These are phyloP conservation scores for Tapirus terrestris DNA, from an alignment of 2,113 vertebrate genomes.

Conservation along the genomic window DNA sequence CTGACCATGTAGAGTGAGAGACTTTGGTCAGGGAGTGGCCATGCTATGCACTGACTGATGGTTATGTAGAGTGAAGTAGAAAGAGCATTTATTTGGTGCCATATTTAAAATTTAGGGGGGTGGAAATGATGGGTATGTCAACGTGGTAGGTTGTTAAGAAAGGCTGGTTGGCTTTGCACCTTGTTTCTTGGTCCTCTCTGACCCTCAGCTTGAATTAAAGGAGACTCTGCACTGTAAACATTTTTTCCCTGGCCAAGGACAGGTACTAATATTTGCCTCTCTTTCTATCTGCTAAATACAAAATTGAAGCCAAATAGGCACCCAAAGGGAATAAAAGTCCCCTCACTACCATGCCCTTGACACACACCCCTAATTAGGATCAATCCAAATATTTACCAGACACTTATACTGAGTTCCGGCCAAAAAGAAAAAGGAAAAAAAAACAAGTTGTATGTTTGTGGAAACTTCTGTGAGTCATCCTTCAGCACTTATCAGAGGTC, in stretches of 20 bases:
- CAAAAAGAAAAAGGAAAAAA: neutral
- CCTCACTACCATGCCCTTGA: neutral
- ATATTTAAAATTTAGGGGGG: conserved; percentile 14
- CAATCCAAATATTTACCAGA: conserved; percentile 14
- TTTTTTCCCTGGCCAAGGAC: neutral
- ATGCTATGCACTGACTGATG: neutral
- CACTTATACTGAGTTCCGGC: neutral
- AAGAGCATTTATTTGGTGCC: conserved; percentile 1
- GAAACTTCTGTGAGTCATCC: conserved; percentile 44
- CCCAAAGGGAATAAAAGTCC: neutral
- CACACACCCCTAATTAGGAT: neutral
- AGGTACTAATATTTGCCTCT: neutral
- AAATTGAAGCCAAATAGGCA: conserved; percentile 1
- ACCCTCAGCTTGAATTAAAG: neutral
- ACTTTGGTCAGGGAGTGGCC: conserved; percentile 1
- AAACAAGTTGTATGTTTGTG: neutral
- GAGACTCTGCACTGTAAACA: neutral
- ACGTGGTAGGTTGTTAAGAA: neutral
- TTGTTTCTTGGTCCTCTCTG: conserved; percentile 32
- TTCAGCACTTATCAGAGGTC: conserved; percentile 19
- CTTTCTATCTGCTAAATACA: neutral
- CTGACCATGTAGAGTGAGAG: neutral
- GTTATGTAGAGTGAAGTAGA: neutral
- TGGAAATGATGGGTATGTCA: neutral
- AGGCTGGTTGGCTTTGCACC: neutral